Evolutionary conservation across 1,140 invertebrate species (phyloP).

Genomic region (Dinoponera quadriceps): DNA sequence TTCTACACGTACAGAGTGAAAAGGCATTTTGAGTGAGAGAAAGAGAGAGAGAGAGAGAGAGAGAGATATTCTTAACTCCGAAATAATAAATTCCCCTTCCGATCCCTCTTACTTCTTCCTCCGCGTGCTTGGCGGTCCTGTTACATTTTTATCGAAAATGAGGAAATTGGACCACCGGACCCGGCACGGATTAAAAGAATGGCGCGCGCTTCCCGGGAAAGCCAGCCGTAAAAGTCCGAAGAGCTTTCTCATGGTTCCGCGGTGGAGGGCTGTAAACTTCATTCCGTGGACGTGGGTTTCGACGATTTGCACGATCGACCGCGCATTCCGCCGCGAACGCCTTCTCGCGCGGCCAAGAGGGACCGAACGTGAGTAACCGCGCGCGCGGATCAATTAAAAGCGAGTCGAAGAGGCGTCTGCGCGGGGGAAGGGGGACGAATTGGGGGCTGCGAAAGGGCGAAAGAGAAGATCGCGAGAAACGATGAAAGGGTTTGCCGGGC

Average conservation of each 20-base stretch:
- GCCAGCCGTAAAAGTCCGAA: conserved; percentile 40
- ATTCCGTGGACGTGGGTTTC: conserved; percentile 32
- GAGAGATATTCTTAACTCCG: not conserved
- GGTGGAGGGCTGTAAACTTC: conserved; percentile 5
- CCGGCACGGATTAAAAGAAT: conserved; percentile 34
- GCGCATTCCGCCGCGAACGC: conserved; percentile 10
- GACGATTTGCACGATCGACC: conserved; percentile 50
- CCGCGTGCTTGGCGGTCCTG: not conserved
- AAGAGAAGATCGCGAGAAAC: conserved; percentile 17
- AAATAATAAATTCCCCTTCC: not conserved
- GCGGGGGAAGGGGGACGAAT: not conserved
- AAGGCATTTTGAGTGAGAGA: too few species aligned
- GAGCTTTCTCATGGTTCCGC: conserved; percentile 44
- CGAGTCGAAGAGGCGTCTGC: conserved; percentile 41
- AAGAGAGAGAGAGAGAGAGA: not conserved
- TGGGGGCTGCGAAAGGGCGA: not conserved
- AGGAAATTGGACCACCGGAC: conserved; percentile 31
- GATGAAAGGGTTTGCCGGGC: conserved; percentile 20
- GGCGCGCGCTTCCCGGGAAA: conserved; percentile 8
- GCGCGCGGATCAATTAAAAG: conserved; percentile 76
- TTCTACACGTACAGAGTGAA: not conserved
- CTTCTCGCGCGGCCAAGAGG: not conserved
- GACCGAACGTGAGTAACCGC: conserved; percentile 3
- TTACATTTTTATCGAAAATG: conserved; percentile 45
- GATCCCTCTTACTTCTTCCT: not conserved